phyloP scores from a whole-genome alignment of 2,888 invertebrate species.

The Troides helena region DNA sequence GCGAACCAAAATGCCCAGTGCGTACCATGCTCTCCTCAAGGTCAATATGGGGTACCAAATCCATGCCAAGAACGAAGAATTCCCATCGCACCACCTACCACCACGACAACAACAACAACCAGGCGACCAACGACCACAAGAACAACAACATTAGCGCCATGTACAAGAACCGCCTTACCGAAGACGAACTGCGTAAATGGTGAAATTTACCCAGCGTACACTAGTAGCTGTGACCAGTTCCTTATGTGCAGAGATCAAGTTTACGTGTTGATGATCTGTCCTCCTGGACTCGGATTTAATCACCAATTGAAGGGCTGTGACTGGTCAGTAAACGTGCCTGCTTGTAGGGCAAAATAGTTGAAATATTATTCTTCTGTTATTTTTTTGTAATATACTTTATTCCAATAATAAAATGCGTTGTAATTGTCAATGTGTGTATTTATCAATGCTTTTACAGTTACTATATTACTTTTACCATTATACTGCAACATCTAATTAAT shows the following conservation, averaged over 20 bases:
- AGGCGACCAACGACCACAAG: background rate
- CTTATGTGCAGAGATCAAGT: conserved; percentile 56
- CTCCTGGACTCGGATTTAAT: conserved; percentile 71
- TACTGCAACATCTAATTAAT: background rate
- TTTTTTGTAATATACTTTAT: too few relatives aligned
- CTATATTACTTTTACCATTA: too few relatives aligned
- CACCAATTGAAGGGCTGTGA: conserved; percentile 85
- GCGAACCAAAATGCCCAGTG: background rate
- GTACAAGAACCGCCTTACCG: background rate
- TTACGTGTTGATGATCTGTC: background rate
- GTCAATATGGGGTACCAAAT: conserved; percentile 1
- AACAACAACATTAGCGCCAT: background rate
- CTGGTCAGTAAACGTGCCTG: conserved; percentile 89
- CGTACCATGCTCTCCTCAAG: background rate
- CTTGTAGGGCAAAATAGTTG: conserved; percentile 77
- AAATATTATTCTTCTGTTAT: background rate
- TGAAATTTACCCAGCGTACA: conserved; percentile 17
- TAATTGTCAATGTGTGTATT: too few relatives aligned
- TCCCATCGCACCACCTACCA: too few relatives aligned
- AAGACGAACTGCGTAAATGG: conserved; percentile 10
- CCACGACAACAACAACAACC: background rate
- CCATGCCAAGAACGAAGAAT: background rate
- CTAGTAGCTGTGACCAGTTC: conserved; percentile 20
- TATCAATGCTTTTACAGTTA: too few relatives aligned
- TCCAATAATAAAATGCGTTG: too few relatives aligned